These are phyloP conservation scores for Thalassaphorura encarpata DNA, from an alignment of 1,140 invertebrate species.

Conservation along the genomic window DNA sequence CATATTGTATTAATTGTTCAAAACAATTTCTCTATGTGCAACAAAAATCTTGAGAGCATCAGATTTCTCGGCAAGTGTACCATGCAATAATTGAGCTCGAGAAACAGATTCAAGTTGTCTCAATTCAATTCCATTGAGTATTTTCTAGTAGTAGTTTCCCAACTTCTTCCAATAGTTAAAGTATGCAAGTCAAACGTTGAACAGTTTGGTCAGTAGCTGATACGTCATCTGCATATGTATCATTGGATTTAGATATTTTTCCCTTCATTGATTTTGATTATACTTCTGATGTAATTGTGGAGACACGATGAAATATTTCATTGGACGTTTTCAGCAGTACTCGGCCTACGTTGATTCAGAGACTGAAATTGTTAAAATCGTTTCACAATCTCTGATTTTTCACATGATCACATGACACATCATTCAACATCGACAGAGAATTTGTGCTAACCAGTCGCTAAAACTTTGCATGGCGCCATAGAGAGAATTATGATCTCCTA, in stretches of 20 bases:
- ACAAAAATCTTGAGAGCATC: conserved; percentile 59
- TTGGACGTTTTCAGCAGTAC: conserved; percentile 58
- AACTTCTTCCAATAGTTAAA: conserved; percentile 78
- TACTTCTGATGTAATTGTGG: conserved; percentile 61
- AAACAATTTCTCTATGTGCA: conserved; percentile 59
- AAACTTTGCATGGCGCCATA: conserved; percentile 59
- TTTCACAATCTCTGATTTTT: conserved; percentile 64
- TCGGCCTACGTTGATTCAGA: conserved; percentile 60
- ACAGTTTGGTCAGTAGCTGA: conserved; percentile 9
- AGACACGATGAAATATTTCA: conserved; percentile 54
- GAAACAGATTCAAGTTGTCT: conserved; percentile 68
- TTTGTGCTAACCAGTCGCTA: conserved; percentile 66
- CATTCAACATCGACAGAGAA: conserved; percentile 63
- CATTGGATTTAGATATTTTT: conserved; percentile 6
- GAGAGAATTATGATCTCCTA: conserved; percentile 71
- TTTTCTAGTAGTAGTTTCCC: conserved; percentile 66
- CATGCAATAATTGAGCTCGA: conserved; percentile 70
- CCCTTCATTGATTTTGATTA: conserved; percentile 27
- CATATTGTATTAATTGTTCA: conserved; percentile 61
- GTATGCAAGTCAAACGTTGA: conserved; percentile 51
- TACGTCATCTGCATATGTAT: neutral
- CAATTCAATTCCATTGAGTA: conserved; percentile 77
- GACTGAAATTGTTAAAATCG: conserved; percentile 57
- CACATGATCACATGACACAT: conserved; percentile 65
- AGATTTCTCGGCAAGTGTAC: conserved; percentile 69